These are phyloP conservation scores for Saccostrea echinata DNA, from an alignment of 1,140 invertebrate genomes.

Conservation along the genomic window DNA sequence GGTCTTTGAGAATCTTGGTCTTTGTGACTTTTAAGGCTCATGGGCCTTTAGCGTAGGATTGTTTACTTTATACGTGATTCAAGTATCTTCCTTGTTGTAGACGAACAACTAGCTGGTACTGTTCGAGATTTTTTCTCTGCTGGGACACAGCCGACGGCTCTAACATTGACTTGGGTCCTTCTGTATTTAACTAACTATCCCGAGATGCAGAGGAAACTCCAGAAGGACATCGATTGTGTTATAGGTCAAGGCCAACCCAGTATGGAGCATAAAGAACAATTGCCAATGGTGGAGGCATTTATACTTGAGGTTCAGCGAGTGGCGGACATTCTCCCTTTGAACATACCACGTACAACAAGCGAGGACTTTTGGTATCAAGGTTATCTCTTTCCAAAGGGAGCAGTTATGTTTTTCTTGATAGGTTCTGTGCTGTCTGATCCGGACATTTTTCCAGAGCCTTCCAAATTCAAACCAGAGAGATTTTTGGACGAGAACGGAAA, in stretches of 20 bases:
- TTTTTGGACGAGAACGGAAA: conserved; percentile 85
- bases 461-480: conserved; percentile 87
- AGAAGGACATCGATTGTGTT: conserved; percentile 49
- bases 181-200: conserved; percentile 49
- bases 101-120: background rate
- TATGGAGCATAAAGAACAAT: conserved; percentile 38
- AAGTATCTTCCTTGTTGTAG: background rate
- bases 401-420: conserved; percentile 74
- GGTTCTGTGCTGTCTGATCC: conserved; percentile 71
- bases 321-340: conserved; percentile 75
- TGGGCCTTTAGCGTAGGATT: too few species aligned
- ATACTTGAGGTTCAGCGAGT: conserved; percentile 53
- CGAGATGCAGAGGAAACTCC: conserved; percentile 52
- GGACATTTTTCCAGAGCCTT: conserved; percentile 85
- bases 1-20: too few species aligned
- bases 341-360: conserved; percentile 61
- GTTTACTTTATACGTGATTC: too few species aligned
- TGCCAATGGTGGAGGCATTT: conserved; percentile 51
- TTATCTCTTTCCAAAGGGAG: conserved; percentile 74
- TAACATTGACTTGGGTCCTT: conserved; percentile 84
- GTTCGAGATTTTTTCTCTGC: conserved; percentile 90
- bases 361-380: conserved; percentile 68
- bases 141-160: conserved; percentile 91
- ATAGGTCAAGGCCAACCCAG: conserved; percentile 44
- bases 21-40: too few species aligned